Base-by-base conservation (phyloP, 2,113 vertebrate genomes). In the Zeus faber region DNA sequence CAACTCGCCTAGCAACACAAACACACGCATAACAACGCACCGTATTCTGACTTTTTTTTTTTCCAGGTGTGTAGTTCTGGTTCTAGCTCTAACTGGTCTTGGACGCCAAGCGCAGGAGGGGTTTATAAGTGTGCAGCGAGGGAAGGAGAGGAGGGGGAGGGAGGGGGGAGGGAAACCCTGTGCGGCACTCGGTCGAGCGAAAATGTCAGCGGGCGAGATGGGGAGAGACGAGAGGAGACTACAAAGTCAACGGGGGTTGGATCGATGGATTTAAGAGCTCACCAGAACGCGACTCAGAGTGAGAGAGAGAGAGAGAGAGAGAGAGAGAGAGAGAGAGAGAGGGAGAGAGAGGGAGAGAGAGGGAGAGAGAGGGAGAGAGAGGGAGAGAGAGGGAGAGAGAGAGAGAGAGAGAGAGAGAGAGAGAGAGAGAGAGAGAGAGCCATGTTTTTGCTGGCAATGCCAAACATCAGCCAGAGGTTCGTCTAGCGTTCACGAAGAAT, bases 161-260 rank as follows among this genome's bases (percentile, higher is more conserved):
- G 31, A 33, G 31, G 26, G 54, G 27, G 46, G 17, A 17, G 6
- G 17, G 17, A 46, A 48, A 4, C 4, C 7, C 23, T 18, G 33
- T 29, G 29, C 16, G 50, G 26, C 26, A 41, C 51, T 40, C 48
- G 49, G 37, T 54, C 8, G 47, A 54, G 58, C n/a, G 16, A 16
- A 16, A 23, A 18, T 43, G 35, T 60, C 33, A 57, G 40, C 27
- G 43, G 14, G 14, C 45, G 39, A 29, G 48, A 8, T 41, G 48
- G 39, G 35, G 43, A 33, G 31, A 33, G 13, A 33, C 31, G 31
- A 33, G 31, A 37, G 33, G 33, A 37, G 33, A 37, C 33, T 37
- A 6, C 31, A 37, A n/a, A 37, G 33, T 37, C 33, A 4, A 5
- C 3, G n/a, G 33, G 5, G 11, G n/a, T 37, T n/a, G n/a, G 33